These are phyloP conservation scores for Graphium colonna DNA, from an alignment of 2,888 invertebrate genomes.

Conservation along the genomic window DNA sequence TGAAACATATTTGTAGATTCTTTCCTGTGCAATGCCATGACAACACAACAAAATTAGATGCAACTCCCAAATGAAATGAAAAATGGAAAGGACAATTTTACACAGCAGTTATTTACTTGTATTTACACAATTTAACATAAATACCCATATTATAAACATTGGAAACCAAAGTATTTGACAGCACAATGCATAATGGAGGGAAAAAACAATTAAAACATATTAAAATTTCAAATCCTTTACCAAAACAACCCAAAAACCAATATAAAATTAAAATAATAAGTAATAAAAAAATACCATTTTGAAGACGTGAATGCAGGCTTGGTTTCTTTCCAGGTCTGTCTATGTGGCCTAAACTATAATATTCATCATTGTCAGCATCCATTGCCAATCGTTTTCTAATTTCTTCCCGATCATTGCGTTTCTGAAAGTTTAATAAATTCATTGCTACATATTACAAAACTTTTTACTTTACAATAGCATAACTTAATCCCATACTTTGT, in stretches of 20 bases:
- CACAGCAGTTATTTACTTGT: no score
- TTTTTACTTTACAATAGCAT: conserved; percentile 1
- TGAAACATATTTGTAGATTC: conserved; percentile 97
- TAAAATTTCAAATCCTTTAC: background rate
- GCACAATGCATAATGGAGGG: background rate
- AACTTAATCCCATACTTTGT: conserved; percentile 42
- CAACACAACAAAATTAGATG: conserved; percentile 36
- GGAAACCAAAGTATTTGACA: no score
- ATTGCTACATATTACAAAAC: background rate
- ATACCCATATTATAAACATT: no score
- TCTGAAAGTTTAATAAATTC: conserved; percentile 71
- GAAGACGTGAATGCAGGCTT: conserved; percentile 91
- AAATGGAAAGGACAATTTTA: background rate
- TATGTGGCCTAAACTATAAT: conserved; percentile 78
- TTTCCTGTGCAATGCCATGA: conserved; percentile 82
- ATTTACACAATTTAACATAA: no score
- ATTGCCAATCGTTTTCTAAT: conserved; percentile 93
- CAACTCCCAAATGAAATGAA: conserved; percentile 29
- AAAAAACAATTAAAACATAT: conserved; percentile 1
- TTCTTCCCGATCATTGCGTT: conserved; percentile 95
- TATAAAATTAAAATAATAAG: conserved; percentile 12
- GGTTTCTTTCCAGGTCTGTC: conserved; percentile 90
- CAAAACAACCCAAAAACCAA: background rate
- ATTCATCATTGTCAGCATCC: conserved; percentile 89
- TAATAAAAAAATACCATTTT: conserved; percentile 83